These are phyloP conservation scores for Lasioglossum calceatum DNA, from an alignment of 2,888 invertebrate genomes.

Conservation along the genomic window DNA sequence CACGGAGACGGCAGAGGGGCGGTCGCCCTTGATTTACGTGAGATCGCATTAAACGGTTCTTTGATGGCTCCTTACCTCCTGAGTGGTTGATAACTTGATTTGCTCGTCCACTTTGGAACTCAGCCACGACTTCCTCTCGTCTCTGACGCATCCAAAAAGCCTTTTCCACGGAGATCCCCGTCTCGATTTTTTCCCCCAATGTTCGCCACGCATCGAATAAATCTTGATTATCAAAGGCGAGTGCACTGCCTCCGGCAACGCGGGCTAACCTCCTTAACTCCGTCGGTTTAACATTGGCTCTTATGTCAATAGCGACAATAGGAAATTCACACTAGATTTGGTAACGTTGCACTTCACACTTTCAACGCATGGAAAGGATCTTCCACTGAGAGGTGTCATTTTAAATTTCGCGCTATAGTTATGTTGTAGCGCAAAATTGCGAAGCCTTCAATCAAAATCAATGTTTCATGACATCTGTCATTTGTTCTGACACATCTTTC, in stretches of 20 bases:
- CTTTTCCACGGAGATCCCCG: conserved; percentile 11
- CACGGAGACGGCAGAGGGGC: conserved; percentile 61
- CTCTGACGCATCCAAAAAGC: conserved; percentile 25
- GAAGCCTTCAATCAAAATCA: too few species aligned
- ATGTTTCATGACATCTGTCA: too few species aligned
- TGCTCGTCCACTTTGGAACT: conserved; percentile 76
- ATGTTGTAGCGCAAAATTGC: too few species aligned
- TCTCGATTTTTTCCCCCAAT: conserved; percentile 17
- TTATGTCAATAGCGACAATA: background rate
- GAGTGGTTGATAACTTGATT: conserved; percentile 80
- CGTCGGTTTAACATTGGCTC: background rate
- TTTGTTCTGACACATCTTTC: too few species aligned
- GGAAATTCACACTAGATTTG: background rate
- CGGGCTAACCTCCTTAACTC: background rate
- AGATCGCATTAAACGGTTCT: conserved; percentile 77
- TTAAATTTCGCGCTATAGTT: too few species aligned
- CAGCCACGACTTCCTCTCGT: conserved; percentile 66
- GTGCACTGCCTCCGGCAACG: background rate
- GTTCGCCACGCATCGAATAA: background rate
- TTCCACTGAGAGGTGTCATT: too few species aligned
- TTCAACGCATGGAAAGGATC: too few species aligned
- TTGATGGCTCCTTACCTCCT: conserved; percentile 76
- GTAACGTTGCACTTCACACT: background rate
- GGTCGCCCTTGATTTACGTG: conserved; percentile 72
- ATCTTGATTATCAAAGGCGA: background rate